A percentile compares a stretch with the other conserved stretches of the same genome.
These are phyloP conservation scores for Perca flavescens DNA, from an alignment of 2,113 vertebrate genomes.

Conservation along the genomic window DNA sequence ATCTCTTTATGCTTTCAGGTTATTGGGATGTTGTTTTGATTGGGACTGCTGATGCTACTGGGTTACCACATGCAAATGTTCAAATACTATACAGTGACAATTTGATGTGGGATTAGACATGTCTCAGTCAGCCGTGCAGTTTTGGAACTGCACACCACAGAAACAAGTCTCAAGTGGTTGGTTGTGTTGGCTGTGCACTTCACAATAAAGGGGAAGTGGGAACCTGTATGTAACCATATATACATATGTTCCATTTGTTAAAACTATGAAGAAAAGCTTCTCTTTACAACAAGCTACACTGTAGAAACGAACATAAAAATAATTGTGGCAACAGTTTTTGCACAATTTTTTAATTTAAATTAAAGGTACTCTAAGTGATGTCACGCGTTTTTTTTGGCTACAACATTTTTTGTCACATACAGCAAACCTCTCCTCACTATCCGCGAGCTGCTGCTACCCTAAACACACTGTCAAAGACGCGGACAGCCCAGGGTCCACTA, in stretches of 20 bases:
- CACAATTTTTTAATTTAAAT: no score
- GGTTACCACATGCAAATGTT: background rate
- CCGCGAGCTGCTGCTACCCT: no score
- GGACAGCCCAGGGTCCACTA: no score
- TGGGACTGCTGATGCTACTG: background rate
- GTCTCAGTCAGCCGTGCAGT: background rate
- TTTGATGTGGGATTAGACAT: background rate
- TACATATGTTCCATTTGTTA: background rate
- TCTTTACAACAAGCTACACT: no score
- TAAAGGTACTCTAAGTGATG: no score
- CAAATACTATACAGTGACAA: background rate
- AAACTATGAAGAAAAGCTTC: background rate
- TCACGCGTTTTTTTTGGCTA: no score
- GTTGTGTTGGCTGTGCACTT: background rate
- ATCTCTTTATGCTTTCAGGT: background rate
- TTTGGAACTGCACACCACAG: background rate
- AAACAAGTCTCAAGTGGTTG: background rate
- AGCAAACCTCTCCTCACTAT: no score
- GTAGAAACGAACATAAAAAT: no score
- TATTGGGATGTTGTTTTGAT: background rate
- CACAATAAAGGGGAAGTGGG: constrained; percentile 15
- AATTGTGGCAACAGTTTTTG: no score
- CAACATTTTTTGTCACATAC: no score
- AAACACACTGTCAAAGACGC: no score
- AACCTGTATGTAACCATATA: background rate